Base-by-base conservation (phyloP, 2,888 invertebrate genomes). In the Gandaritis pyraliata region DNA sequence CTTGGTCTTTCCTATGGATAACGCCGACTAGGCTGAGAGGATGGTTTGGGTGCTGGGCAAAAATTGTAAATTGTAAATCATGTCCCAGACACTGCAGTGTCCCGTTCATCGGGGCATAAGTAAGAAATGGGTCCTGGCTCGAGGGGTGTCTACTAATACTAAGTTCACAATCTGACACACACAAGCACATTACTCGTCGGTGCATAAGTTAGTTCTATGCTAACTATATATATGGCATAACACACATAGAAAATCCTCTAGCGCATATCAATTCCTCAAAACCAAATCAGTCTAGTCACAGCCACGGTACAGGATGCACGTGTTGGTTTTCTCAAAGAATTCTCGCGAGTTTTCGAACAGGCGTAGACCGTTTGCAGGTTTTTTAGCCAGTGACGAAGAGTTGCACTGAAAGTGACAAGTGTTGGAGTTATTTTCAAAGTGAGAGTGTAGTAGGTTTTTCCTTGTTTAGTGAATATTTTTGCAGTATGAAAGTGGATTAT, bases 241-340 rank as follows among this genome's bases (percentile, higher is more conserved):
- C 23, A 23, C 33, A 33, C 3, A 11, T 1, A 11, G 33, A 33
- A 33, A 29, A 38, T 50, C 23, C 38, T 41, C 36, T 23, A 18
- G 29, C 51, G 45, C 39, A 43, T 43, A 43, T 10, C 13, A 43
- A 13, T 51, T 45, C 50, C 47, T 30, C n/a, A 47, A 41, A 18
- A 43, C 15, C 54, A 53, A 46, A 60, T 8, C 33, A 33, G 61
- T 63, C 46, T 51, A 58, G 50, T 63, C 55, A 36, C 10, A 33
- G 55, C 41, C 11, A 33, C 36, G 36, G 51, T 43, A 38, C 58
- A 63, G 58, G 41, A 58, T 63, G 63, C 23, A 55, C 63, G 63
- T 51, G 47, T 58, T 23, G 15, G 16, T 46, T 13, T 13, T 36
- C 23, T 50, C 30, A 15, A 47, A 15, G 2, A 45, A 50, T 43